Base-by-base conservation (phyloP, 2,888 invertebrate genomes). In the Nemurella pictetii region DNA sequence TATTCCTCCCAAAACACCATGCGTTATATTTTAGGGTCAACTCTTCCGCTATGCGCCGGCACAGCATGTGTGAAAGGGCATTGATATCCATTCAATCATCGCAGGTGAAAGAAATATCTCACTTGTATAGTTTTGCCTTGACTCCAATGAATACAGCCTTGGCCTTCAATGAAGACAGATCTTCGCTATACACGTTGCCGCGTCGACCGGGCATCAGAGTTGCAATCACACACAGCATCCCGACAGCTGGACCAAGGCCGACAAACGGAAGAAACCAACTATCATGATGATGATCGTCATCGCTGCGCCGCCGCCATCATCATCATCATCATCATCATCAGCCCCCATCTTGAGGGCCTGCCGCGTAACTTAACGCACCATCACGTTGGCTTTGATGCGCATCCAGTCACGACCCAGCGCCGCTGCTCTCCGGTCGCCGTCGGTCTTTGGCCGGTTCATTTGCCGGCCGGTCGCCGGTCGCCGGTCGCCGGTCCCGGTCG, bases 281-380 rank as follows among this genome's bases (percentile, higher is more conserved):
- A 81, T 81, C 55, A 81, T 81, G 36, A 81, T 81, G 26, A 30
- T 30, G 7, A 78, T 78, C 78, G 55, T 55, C 55, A 55, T 55
- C n/a, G n/a, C n/a, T n/a, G n/a, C n/a, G n/a, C n/a, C n/a, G n/a
- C n/a, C n/a, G n/a, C n/a, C 55, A 78, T 30, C 75, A 78, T 78
- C 78, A 30, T 78, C 78, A 78, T 55, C 29, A 26, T 78, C 78
- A 29, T 78, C 78, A 20, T 29, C 30, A 29, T 82, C 55, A 72
- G 20, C 82, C 55, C 55, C 27, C 82, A 81, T 81, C 81, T 29
- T 28, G 28, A 82, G 82, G 82, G 55, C 20, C 55, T 12, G 55
- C 72, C 82, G 82, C 27, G 55, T 36, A 26, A 72, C 72, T 82
- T 82, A 72, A 84, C 73, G 81, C 84, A 73, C 28, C 84, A 84